Conservation (phyloP, 1,140 invertebrate species). For the Ericerus pela region DNA sequence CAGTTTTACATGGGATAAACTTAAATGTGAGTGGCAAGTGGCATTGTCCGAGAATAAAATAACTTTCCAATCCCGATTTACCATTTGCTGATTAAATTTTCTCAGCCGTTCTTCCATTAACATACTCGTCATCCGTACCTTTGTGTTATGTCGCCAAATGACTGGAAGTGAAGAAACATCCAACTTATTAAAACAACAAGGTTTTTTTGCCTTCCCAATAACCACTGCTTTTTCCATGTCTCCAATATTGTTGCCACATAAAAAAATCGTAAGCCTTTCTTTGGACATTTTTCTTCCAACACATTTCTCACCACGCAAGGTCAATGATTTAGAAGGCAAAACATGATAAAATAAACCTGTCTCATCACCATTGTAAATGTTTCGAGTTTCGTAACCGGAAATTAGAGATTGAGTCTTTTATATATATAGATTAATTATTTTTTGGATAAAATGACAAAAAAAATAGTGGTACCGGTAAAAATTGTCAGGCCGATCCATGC, state of each 20-base stretch:
- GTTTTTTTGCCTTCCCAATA: constrained; percentile 39
- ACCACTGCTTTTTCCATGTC: constrained; percentile 33
- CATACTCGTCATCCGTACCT: constrained; percentile 24
- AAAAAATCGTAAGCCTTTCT: constrained; percentile 33
- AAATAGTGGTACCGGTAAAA: no score
- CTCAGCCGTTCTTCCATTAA: constrained; percentile 29
- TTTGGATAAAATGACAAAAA: no score
- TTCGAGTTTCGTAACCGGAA: not conserved
- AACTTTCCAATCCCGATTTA: constrained; percentile 30
- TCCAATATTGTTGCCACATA: constrained; percentile 31
- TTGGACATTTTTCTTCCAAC: constrained; percentile 33
- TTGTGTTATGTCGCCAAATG: constrained; percentile 26
- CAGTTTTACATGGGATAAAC: constrained; percentile 1
- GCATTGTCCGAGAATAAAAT: constrained; percentile 27
- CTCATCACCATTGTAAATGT: constrained; percentile 4
- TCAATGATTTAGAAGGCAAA: constrained; percentile 16
- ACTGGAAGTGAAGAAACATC: constrained; percentile 25
- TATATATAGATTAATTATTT: no score
- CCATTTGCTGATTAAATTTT: constrained; percentile 27
- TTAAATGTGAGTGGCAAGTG: not conserved
- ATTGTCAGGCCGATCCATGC: no score
- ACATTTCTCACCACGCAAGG: constrained; percentile 30
- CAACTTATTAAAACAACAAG: constrained; percentile 38
- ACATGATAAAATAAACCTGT: constrained; percentile 13
- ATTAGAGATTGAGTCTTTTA: not conserved